Base-by-base conservation (phyloP, 2,113 vertebrate genomes). In the Harpagus bidentatus region DNA sequence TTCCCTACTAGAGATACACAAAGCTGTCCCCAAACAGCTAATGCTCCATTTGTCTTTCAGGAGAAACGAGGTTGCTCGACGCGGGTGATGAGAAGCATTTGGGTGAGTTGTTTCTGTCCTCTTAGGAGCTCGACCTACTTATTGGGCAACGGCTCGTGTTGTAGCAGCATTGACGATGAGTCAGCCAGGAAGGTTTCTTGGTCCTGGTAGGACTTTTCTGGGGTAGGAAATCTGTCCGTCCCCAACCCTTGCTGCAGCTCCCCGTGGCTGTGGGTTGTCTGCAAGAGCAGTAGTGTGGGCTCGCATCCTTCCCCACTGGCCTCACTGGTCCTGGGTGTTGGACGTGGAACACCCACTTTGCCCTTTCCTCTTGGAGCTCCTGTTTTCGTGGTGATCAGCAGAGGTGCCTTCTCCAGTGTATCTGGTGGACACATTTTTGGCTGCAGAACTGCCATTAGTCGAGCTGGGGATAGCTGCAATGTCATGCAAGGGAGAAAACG, bases 1-100 rank as follows among this genome's bases (percentile, higher is more conserved):
- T 94, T 94, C 87, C 76, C 92, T 79, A 65, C 2, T 79, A 95
- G 79, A 76, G 84, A 77, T 50, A 95, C 91, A 95, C 91, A 85
- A 79, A 95, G 91, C 95, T 76, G 78, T 85, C 94, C 90, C 93
- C 50, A 53, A 93, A 80, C 89, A 36, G 40, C 32, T n/a, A 87
- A 87, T 36, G 73, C 88, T 96, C 91, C 66, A 36, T 66, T 97
- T 96, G 85, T 92, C 90, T 93, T 15, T 9, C 5, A 5, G 94
- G 61, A 95, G 90, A 95, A 95, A 89, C 0, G 23, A 89, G 89
- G 83, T 70, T 53, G 93, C 91, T 76, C 19, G 0, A 29, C 0
- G 12, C 11, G 18, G 82, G 59, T 16, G 86, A 91, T 16, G 56
- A 82, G 80, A 78, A 90, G 82, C 52, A 53, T 62, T 20, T 34